Evolutionary conservation across 2,113 vertebrate genomes (phyloP).

Genomic region (Cygnus atratus): DNA sequence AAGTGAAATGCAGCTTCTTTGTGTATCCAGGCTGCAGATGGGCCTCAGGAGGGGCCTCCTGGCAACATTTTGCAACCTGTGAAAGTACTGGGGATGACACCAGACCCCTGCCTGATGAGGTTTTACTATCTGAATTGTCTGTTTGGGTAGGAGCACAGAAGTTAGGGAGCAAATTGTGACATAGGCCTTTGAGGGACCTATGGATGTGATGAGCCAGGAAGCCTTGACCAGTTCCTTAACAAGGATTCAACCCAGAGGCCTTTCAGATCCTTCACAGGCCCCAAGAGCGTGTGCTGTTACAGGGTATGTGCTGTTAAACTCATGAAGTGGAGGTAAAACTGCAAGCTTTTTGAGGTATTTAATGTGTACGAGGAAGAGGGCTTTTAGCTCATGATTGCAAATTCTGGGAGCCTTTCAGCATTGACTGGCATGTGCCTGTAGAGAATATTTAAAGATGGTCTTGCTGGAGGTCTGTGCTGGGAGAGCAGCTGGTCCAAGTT

Average conservation of each 20-base stretch:
- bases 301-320: neutral
- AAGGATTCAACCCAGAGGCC: neutral
- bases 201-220: neutral
- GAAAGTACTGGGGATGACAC: neutral
- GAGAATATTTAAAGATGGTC: neutral
- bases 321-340: neutral
- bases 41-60: constrained; percentile 43
- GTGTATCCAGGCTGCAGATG: neutral
- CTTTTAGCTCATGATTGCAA: neutral
- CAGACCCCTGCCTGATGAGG: neutral
- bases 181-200: neutral
- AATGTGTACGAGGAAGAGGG: neutral
- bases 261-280: neutral
- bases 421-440: neutral
- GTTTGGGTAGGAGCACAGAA: neutral
- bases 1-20: neutral
- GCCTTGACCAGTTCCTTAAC: neutral
- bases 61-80: neutral
- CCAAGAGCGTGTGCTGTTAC: neutral
- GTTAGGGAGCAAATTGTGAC: neutral
- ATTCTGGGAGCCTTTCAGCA: neutral
- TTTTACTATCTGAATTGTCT: neutral
- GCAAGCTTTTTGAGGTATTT: neutral
- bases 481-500: neutral
- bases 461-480: neutral